Percentiles rank a stretch among this genome's conserved stretches.
These are phyloP conservation scores for Xestobium rufovillosum DNA, from an alignment of 2,888 invertebrate genomes.

Conservation along the genomic window DNA sequence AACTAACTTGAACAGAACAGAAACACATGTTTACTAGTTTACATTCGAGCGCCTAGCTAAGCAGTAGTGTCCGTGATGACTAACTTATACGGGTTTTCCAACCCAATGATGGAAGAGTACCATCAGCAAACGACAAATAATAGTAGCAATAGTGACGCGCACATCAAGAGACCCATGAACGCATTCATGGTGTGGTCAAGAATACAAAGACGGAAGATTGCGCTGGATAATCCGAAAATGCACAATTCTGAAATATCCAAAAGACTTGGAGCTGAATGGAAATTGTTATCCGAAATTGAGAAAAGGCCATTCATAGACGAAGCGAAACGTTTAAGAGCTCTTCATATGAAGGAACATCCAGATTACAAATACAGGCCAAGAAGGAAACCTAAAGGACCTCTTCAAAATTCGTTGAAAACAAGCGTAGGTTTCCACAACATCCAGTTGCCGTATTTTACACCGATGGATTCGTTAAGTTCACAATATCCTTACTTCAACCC, in stretches of 20 bases:
- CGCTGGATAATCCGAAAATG: constrained; percentile 91
- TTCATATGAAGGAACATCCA: constrained; percentile 88
- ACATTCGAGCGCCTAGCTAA: constrained; percentile 24
- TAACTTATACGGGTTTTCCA: constrained; percentile 32
- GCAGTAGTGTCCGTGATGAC: constrained; percentile 26
- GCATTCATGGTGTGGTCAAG: constrained; percentile 98
- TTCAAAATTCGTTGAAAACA: constrained; percentile 40
- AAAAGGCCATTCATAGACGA: constrained; percentile 94
- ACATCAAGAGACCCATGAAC: constrained; percentile 96
- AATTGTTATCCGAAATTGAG: constrained; percentile 74
- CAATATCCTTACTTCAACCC: constrained; percentile 72
- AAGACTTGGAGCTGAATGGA: constrained; percentile 89
- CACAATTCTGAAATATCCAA: constrained; percentile 88
- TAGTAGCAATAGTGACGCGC: constrained; percentile 51
- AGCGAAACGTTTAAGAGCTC: constrained; percentile 77
- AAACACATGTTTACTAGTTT: constrained; percentile 30
- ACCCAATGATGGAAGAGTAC: constrained; percentile 36
- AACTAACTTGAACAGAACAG: constrained; percentile 7
- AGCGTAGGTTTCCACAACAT: constrained; percentile 54
- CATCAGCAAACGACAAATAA: constrained; percentile 18
- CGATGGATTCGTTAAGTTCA: constrained; percentile 48
- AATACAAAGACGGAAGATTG: constrained; percentile 84
- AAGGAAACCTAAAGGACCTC: constrained; percentile 72
- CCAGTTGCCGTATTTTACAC: constrained; percentile 57
- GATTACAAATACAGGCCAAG: constrained; percentile 86